Conservation (phyloP, 2,113 vertebrate species). For the Potamarius usumacintae region DNA sequence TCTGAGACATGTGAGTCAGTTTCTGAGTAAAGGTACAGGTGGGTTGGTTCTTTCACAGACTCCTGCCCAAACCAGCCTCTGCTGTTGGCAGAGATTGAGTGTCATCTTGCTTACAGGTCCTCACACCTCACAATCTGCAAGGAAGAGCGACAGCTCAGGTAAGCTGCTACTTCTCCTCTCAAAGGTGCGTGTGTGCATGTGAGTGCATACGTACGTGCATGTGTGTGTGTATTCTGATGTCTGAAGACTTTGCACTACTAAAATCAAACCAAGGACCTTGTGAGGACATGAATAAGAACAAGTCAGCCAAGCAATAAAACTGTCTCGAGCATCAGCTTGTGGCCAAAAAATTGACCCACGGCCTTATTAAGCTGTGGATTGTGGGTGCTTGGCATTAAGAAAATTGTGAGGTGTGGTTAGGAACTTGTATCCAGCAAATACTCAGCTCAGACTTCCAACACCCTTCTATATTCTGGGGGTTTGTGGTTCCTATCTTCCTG, state of each 20-base stretch:
- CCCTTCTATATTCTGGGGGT: constrained; percentile 9
- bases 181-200: not conserved
- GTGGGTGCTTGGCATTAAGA: constrained; percentile 18
- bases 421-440: constrained; percentile 33
- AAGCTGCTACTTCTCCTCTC: constrained; percentile 33
- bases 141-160: constrained; percentile 39
- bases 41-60: constrained; percentile 50
- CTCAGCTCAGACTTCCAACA: constrained; percentile 20
- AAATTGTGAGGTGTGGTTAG: constrained; percentile 22
- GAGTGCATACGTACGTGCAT: not conserved
- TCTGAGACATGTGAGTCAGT: constrained; percentile 39
- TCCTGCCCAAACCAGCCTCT: constrained; percentile 39
- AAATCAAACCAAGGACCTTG: not conserved
- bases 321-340: constrained; percentile 17
- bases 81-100: constrained; percentile 23
- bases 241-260: not conserved
- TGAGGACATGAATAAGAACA: constrained; percentile 11
- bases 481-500: constrained; percentile 48
- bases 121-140: constrained; percentile 17
- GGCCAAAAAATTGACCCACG: constrained; percentile 1
- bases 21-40: constrained; percentile 53
- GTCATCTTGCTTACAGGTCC: constrained; percentile 29
- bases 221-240: not conserved
- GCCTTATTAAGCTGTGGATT: constrained; percentile 20
- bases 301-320: constrained; percentile 34